Evolutionary conservation across 1,140 invertebrate genomes (phyloP).

Genomic region (Oppia nitens): DNA sequence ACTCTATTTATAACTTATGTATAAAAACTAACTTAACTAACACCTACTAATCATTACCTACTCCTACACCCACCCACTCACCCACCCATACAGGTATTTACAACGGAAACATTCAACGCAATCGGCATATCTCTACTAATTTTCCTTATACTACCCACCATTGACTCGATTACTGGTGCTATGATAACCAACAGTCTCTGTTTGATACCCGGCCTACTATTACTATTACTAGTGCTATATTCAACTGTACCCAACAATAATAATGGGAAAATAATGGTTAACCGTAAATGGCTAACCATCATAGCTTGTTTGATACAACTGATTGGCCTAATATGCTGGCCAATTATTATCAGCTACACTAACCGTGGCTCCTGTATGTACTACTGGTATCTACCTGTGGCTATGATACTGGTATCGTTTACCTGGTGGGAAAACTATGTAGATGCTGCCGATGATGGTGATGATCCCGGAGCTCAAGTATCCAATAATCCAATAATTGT

Average conservation of each 20-base stretch:
- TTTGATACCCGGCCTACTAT: slow-evolving; percentile 27
- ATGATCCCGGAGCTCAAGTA: too few relatives aligned
- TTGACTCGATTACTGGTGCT: slow-evolving; percentile 28
- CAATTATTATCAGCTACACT: not conserved
- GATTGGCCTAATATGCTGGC: not conserved
- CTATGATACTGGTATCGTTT: slow-evolving; percentile 64
- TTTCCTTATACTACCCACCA: slow-evolving; percentile 29
- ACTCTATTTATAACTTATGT: too few relatives aligned
- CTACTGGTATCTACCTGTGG: slow-evolving; percentile 40
- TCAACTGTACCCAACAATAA: too few relatives aligned
- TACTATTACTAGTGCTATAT: slow-evolving; percentile 15
- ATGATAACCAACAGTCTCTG: slow-evolving; percentile 28
- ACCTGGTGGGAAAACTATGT: slow-evolving; percentile 97
- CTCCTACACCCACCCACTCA: too few relatives aligned
- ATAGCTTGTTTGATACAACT: not conserved
- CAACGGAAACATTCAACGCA: slow-evolving; percentile 29
- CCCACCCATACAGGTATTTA: too few relatives aligned
- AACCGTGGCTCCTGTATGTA: not conserved
- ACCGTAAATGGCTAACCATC: not conserved
- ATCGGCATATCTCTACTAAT: slow-evolving; percentile 29
- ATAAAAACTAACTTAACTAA: too few relatives aligned
- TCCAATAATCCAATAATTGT: not conserved
- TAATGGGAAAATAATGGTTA: not conserved
- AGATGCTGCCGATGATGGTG: too few relatives aligned
- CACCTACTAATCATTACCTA: too few relatives aligned